A percentile compares a stretch with the other conserved stretches of the same genome.
These are phyloP conservation scores for Glaucopsyche alexis DNA, from an alignment of 2,888 invertebrate genomes.

Conservation along the genomic window DNA sequence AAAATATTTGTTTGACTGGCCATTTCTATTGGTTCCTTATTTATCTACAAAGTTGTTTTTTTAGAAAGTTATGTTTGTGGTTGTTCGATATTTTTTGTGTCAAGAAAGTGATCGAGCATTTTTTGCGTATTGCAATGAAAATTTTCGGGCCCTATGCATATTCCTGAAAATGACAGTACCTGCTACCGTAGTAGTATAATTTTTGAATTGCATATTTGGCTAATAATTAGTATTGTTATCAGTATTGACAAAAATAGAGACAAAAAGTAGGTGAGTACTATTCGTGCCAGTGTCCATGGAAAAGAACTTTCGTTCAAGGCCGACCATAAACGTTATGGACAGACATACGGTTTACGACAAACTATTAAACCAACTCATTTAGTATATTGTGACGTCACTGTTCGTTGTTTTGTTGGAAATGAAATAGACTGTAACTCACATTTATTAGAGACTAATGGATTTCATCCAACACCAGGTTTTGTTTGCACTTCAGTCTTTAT, in stretches of 20 bases:
- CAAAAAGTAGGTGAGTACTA: background rate
- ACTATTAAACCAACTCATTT: slow-evolving; percentile 16
- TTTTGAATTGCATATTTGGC: background rate
- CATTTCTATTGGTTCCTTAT: too few species aligned
- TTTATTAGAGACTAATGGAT: background rate
- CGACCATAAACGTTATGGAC: slow-evolving; percentile 21
- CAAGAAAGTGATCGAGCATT: too few species aligned
- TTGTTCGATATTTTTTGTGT: too few species aligned
- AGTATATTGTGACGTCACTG: slow-evolving; percentile 4
- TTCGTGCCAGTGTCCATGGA: slow-evolving; percentile 4
- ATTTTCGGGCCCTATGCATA: too few species aligned
- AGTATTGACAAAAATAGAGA: background rate
- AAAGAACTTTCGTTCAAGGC: slow-evolving; percentile 10
- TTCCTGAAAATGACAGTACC: too few species aligned
- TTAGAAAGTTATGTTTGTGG: too few species aligned
- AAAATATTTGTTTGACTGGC: too few species aligned
- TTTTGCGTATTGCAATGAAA: too few species aligned
- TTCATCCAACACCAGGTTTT: background rate
- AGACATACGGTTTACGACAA: slow-evolving; percentile 1
- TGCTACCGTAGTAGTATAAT: background rate
- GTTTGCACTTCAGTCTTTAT: background rate
- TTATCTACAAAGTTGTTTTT: too few species aligned
- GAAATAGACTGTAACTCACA: slow-evolving; percentile 12
- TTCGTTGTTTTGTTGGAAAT: background rate
- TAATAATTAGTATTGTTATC: background rate